Conservation (phyloP, 2,888 invertebrate genomes). For the Scaptomyza tumidula region DNA sequence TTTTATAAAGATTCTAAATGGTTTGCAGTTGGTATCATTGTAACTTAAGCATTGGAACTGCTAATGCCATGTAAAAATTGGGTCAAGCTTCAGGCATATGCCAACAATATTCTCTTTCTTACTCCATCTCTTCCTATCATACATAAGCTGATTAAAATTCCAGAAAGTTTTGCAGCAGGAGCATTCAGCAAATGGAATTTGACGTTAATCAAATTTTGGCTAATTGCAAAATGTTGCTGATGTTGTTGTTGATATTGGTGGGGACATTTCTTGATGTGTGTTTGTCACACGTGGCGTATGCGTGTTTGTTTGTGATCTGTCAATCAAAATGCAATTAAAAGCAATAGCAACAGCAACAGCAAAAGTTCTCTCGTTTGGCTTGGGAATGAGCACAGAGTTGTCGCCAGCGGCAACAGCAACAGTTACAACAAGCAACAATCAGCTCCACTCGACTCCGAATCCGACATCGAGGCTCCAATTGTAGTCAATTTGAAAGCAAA, state of each 20-base stretch:
- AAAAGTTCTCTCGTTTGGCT: constrained; percentile 62
- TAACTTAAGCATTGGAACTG: neutral
- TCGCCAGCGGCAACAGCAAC: constrained; percentile 52
- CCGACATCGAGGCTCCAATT: constrained; percentile 52
- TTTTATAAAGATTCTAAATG: neutral
- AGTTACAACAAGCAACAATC: constrained; percentile 20
- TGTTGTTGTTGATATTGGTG: constrained; percentile 5
- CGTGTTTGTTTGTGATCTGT: constrained; percentile 24
- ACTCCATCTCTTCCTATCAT: constrained; percentile 22
- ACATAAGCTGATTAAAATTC: constrained; percentile 21
- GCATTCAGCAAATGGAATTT: neutral
- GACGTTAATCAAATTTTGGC: constrained; percentile 53
- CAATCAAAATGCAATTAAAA: constrained; percentile 71
- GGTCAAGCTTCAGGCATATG: constrained; percentile 9
- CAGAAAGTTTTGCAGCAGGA: constrained; percentile 20
- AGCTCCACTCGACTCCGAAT: constrained; percentile 31
- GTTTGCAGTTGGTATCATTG: neutral
- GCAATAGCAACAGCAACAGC: constrained; percentile 21
- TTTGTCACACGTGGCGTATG: constrained; percentile 43
- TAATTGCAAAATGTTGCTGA: constrained; percentile 56
- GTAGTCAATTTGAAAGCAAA: constrained; percentile 79
- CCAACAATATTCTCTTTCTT: neutral
- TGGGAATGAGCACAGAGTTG: constrained; percentile 72
- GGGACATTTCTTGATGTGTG: constrained; percentile 3
- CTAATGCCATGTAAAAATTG: neutral